A percentile compares a stretch with the other conserved stretches of the same genome.
phyloP scores from a whole-genome alignment of 2,113 vertebrate species.

The Bubalus kerabau region DNA sequence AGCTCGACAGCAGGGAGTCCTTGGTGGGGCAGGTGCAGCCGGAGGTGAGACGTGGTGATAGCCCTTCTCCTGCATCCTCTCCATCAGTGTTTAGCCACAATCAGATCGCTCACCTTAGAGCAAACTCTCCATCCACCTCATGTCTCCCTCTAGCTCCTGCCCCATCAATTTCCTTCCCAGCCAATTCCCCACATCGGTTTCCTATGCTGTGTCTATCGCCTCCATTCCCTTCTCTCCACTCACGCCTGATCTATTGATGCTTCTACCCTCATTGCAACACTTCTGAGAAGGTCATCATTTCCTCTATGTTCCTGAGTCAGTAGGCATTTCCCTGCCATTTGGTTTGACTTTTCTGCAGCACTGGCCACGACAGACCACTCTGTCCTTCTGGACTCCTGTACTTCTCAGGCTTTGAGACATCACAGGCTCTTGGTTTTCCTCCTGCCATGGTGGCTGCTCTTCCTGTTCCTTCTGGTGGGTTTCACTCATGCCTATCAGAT shows the following conservation, averaged over 20 bases:
- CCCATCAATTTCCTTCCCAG: not conserved
- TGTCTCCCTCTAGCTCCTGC: not conserved
- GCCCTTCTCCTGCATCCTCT: not conserved
- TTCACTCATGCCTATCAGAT: not conserved
- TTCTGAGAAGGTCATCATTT: not conserved
- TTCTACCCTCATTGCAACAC: not conserved
- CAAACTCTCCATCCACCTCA: not conserved
- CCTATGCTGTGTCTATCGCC: not conserved
- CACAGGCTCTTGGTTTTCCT: not conserved
- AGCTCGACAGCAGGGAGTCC: not conserved
- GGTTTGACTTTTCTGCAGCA: not conserved
- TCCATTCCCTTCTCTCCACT: not conserved
- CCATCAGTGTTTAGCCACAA: fast-evolving
- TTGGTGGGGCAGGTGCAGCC: fast-evolving
- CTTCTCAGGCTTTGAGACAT: not conserved
- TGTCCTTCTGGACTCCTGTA: fast-evolving
- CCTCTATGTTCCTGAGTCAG: not conserved
- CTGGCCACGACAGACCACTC: not conserved
- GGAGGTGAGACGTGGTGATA: fast-evolving
- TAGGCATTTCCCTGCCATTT: not conserved
- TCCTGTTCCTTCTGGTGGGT: not conserved
- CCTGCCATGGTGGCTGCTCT: not conserved
- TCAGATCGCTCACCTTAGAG: not conserved
- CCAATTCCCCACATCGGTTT: not conserved
- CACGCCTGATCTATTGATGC: not conserved